Evolutionary conservation across 2,797 vertebrate species (phyloP), one percentile per base, ranked within the genome.

Genomic region (Yasuhikotakia modesta): DNA sequence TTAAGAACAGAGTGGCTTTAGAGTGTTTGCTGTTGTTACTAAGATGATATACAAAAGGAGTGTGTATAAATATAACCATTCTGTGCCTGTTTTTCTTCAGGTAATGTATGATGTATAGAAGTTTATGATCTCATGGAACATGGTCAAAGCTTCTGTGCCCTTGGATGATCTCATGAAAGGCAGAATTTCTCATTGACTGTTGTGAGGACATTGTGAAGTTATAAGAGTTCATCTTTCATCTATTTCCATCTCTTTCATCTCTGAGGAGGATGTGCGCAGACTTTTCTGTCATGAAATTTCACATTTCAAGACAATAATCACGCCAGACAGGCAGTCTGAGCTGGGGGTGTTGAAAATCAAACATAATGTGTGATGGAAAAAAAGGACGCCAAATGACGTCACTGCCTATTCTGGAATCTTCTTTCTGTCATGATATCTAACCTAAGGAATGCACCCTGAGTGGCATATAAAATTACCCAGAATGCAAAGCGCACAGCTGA

Each of bases 71-170:
- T 72, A 13, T 64, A 27, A 71, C 53, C n/a, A 66, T 5, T 32
- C 16, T 73, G 14, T 65, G 21, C 66, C 48, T 74, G 10, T 30
- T 63, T 78, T 71, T 79, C 35, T 55, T 61, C 30, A 87, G 84
- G 82, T 84, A 10, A 76, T 79, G 58, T 83, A 85, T 66, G 73
- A 84, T 53, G 53, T 82, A 48, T 79, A 81, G 57, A n/a, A 50
- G 67, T 30, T 43, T 27, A 57, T 66, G 50, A 52, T 52, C 57
- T 57, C 16, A 39, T 19, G 61, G 30, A 52, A 17, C 16, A 21
- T 12, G 22, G 30, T 81, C 30, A 48, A 46, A 61, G 53, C 22
- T 73, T n/a, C 21, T 22, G 21, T 63, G 75, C 16, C 21, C 55
- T 67, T 27, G 14, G 46, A 77, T 50, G 17, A 70, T 46, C 43